Evolutionary conservation across 2,797 vertebrate genomes (phyloP).

Genomic region (Gymnopithys bicolor): DNA sequence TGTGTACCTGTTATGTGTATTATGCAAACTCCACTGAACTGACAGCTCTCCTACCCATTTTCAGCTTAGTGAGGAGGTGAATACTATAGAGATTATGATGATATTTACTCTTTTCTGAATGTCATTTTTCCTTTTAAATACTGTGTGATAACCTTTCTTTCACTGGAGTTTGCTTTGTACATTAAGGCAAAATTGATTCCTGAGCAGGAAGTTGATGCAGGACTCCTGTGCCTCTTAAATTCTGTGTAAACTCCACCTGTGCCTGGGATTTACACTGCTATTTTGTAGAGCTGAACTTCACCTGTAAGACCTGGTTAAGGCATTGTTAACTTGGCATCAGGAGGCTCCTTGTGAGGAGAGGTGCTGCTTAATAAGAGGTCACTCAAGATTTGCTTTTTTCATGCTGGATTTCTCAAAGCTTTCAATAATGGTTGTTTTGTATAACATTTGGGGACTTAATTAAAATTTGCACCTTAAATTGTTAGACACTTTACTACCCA

Average conservation of each 20-base stretch:
- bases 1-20: not conserved
- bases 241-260: not conserved
- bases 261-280: not conserved
- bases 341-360: not conserved
- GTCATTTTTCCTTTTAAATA: constrained; percentile 45
- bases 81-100: constrained; percentile 41
- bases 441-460: not conserved
- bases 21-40: not conserved
- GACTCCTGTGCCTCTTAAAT: not conserved
- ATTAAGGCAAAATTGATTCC: constrained; percentile 27
- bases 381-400: not conserved
- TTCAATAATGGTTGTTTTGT: not conserved
- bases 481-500: not conserved
- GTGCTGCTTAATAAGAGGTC: not conserved
- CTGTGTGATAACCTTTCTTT: constrained; percentile 51
- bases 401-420: not conserved
- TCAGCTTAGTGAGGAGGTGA: not conserved
- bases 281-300: constrained; percentile 9
- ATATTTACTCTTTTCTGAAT: constrained; percentile 48
- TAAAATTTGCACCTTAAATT: not conserved
- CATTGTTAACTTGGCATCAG: not conserved
- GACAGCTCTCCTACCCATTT: not conserved
- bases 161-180: constrained; percentile 16
- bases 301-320: not conserved
- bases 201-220: constrained; percentile 1